phyloP scores from a whole-genome alignment of 2,888 invertebrate genomes.

The Antitype chi region DNA sequence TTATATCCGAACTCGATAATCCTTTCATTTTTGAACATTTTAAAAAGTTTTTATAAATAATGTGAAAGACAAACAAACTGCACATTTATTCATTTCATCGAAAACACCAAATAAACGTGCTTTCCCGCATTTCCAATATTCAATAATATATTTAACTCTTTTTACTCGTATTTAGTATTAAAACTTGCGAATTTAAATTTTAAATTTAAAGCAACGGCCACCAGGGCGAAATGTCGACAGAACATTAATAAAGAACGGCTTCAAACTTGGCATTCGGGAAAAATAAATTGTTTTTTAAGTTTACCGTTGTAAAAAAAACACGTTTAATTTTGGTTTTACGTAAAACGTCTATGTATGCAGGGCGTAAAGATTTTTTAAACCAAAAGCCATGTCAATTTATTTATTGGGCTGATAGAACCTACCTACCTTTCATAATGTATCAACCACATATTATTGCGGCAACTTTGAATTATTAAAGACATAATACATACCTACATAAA shows the following conservation, averaged over 20 bases:
- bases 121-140: slow-evolving; percentile 23
- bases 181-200: slow-evolving; percentile 57
- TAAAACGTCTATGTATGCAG: slow-evolving; percentile 8
- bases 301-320: slow-evolving; percentile 36
- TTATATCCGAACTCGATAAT: background rate
- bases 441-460: background rate
- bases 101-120: slow-evolving; percentile 4
- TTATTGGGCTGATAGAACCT: background rate
- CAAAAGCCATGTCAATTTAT: background rate
- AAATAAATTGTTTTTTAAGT: slow-evolving; percentile 59
- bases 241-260: slow-evolving; percentile 57
- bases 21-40: too few relatives aligned
- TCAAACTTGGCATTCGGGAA: slow-evolving; percentile 51
- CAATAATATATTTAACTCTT: slow-evolving; percentile 42
- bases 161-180: slow-evolving; percentile 42
- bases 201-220: slow-evolving; percentile 53
- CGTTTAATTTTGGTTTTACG: slow-evolving; percentile 30
- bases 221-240: slow-evolving; percentile 59
- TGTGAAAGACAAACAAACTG: background rate
- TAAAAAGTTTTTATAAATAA: background rate
- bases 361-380: background rate
- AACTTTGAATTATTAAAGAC: background rate
- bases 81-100: slow-evolving; percentile 3
- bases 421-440: background rate
- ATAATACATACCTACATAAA: background rate